A percentile compares a stretch with the other conserved stretches of the same genome.
Evolutionary conservation across 2,888 invertebrate genomes (phyloP).

Genomic region (Drosophila buzzatii): DNA sequence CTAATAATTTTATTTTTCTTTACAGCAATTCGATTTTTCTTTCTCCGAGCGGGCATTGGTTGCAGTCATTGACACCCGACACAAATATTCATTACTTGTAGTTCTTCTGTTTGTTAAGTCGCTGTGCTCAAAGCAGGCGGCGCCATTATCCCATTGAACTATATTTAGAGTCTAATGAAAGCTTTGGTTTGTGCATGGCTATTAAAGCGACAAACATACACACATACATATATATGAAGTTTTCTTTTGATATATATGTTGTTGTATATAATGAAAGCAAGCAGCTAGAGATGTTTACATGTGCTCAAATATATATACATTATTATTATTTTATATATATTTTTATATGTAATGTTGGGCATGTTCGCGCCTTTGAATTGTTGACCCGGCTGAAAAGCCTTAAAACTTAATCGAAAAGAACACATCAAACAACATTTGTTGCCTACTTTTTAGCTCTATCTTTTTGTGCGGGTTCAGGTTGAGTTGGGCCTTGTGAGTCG

Average conservation of each 20-base stretch:
- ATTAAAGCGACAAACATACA: conserved; percentile 2
- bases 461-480: conserved; percentile 10
- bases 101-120: background rate
- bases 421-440: conserved; percentile 67
- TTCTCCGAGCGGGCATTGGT: background rate
- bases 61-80: background rate
- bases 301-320: background rate
- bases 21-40: background rate
- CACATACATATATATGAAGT: conserved; percentile 39
- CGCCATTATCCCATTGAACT: conserved; percentile 25
- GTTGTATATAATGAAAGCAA: background rate
- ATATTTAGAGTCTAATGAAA: conserved; percentile 58
- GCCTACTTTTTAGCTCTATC: conserved; percentile 34
- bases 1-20: background rate
- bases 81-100: background rate
- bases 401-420: conserved; percentile 62
- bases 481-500: conserved; percentile 34
- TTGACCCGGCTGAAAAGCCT: conserved; percentile 31
- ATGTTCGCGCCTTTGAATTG: background rate
- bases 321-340: background rate
- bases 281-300: background rate
- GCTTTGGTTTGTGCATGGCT: conserved; percentile 33
- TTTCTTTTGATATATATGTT: conserved; percentile 6
- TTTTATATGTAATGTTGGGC: background rate
- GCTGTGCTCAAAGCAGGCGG: conserved; percentile 10